Evolutionary conservation across 2,113 vertebrate genomes (phyloP).

Genomic region (Pseudorectes ferrugineus): DNA sequence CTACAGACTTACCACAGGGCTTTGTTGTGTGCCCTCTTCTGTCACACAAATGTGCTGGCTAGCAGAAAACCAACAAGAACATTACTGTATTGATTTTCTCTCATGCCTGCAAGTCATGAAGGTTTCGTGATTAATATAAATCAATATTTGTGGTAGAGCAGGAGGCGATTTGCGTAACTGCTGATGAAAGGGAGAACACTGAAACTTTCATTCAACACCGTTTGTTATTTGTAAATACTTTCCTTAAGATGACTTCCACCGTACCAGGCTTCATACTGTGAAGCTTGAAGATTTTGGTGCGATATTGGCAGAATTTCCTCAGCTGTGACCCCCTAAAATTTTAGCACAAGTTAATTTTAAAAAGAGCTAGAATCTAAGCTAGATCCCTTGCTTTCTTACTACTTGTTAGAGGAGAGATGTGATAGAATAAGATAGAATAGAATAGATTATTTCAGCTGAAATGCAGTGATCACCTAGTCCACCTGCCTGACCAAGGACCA

Average conservation of each 20-base stretch:
- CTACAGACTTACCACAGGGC: background rate
- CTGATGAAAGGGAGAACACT: background rate
- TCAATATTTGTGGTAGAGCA: constrained; percentile 48
- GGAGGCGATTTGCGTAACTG: constrained; percentile 46
- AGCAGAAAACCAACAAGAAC: background rate
- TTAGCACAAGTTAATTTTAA: background rate
- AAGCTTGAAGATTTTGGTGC: background rate
- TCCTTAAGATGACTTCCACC: background rate
- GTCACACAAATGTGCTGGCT: background rate
- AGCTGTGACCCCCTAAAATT: background rate
- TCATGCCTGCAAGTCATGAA: constrained; percentile 32
- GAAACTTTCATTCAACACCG: background rate
- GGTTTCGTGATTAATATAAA: constrained; percentile 51
- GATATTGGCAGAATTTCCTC: background rate
- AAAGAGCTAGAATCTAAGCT: background rate
- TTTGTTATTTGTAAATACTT: background rate
- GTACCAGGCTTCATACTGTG: background rate
- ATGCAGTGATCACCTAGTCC: background rate
- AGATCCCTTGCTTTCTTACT: background rate
- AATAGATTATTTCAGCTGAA: background rate
- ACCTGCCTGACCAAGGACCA: background rate
- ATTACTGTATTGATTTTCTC: constrained; percentile 27
- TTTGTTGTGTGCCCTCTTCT: background rate
- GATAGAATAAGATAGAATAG: background rate
- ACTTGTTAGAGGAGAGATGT: background rate